Evolutionary conservation across 2,113 vertebrate species (phyloP), one percentile per base, ranked within the genome.

Genomic region (Bufo bufo): DNA sequence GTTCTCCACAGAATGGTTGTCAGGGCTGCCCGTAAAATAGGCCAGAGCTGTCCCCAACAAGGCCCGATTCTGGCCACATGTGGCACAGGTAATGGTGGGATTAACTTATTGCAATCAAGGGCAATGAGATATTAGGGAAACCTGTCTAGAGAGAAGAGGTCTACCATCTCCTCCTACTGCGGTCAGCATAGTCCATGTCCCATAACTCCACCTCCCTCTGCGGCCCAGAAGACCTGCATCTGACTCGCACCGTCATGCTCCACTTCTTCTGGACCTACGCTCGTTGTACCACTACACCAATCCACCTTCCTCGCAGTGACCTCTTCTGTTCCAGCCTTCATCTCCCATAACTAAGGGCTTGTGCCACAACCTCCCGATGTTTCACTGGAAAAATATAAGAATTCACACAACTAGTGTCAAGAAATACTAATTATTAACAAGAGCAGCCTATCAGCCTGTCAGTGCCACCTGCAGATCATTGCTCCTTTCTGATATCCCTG

Each of bases 391-490:
- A 66, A 45, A 65, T 20, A 81, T 65, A 7, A 82, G 47, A 23
- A 11, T 66, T 66, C 80, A 58, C 77, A 79, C 77, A 20, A 23
- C 81, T 50, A 66, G 81, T 69, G 81, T 83, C 10, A 66, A 20
- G 47, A 52, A 84, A 75, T 16, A 69, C 49, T 81, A 45, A 75
- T 81, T 16, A 61, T 61, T 19, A 61, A 17, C 52, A 45, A 33
- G 56, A 81, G 58, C 33, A 75, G 72, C 72, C 72, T 3, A 47
- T 43, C 33, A 16, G 54, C 43, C 61, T 45, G 7, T 12, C 33
- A 5, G 52, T 58, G 56, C 52, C 52, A 33, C 56, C 56, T 9
- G 3, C 56, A 80, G n/a, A 43, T 33, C 52, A 17, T 43, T 58
- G 77, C 77, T 33, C 65, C 59, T 47, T 45, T 49, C 59, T 10